phyloP scores from a whole-genome alignment of 2,888 invertebrate species.

The Papilio elwesi region DNA sequence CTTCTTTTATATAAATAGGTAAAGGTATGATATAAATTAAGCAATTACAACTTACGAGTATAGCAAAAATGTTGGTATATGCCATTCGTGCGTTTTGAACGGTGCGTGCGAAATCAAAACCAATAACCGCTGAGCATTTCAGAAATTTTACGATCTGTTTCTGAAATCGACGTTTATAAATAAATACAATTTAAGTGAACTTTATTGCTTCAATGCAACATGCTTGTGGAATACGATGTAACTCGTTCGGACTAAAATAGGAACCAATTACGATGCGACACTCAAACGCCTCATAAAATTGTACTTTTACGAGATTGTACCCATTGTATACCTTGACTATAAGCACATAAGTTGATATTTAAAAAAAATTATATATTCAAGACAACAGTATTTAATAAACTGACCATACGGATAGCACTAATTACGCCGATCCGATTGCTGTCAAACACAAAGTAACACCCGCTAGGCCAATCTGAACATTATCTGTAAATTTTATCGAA shows the following conservation, averaged over 20 bases:
- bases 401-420: too few species aligned
- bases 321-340: not conserved
- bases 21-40: slow-evolving; percentile 6
- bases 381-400: too few species aligned
- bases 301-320: slow-evolving; percentile 19
- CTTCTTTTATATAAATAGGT: too few species aligned
- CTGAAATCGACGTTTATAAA: slow-evolving; percentile 72
- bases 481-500: too few species aligned
- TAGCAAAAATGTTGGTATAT: slow-evolving; percentile 54
- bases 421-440: too few species aligned
- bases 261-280: slow-evolving; percentile 52
- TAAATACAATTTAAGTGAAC: slow-evolving; percentile 71
- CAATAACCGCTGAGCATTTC: slow-evolving; percentile 53
- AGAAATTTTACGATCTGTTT: slow-evolving; percentile 66
- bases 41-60: slow-evolving; percentile 58
- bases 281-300: slow-evolving; percentile 39
- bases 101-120: slow-evolving; percentile 51
- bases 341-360: not conserved
- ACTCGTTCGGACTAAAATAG: slow-evolving; percentile 57
- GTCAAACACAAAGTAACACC: too few species aligned
- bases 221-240: slow-evolving; percentile 40
- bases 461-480: too few species aligned
- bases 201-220: slow-evolving; percentile 62
- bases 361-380: too few species aligned
- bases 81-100: slow-evolving; percentile 60